These are phyloP conservation scores for Opisthograptis luteolata DNA, from an alignment of 2,888 invertebrate species.

Conservation along the genomic window DNA sequence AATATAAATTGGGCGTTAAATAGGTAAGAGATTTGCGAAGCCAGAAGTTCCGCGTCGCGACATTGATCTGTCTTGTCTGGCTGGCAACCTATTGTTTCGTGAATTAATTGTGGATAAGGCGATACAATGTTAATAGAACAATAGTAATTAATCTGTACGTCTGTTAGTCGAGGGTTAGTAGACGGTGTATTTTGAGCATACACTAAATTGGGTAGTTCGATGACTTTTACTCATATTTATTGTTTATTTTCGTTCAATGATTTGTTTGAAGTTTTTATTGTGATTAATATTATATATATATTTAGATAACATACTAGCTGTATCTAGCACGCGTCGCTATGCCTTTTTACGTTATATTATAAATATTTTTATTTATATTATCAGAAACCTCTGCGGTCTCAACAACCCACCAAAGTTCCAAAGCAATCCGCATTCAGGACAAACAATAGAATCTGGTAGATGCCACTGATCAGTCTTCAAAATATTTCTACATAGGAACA, in stretches of 20 bases:
- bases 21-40: slow-evolving; percentile 45
- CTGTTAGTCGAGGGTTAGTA: neutral
- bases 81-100: slow-evolving; percentile 48
- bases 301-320: no score
- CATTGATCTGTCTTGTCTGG: slow-evolving; percentile 63
- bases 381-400: no score
- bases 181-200: slow-evolving; percentile 3
- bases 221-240: neutral
- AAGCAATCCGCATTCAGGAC: no score
- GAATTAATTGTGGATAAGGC: slow-evolving; percentile 3
- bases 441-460: no score
- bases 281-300: no score
- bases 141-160: slow-evolving; percentile 4
- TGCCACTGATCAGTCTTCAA: no score
- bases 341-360: no score
- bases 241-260: neutral
- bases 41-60: slow-evolving; percentile 65
- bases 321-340: no score
- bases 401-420: no score
- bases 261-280: no score
- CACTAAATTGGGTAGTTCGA: neutral
- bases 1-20: slow-evolving; percentile 27
- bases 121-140: neutral
- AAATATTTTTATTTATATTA: no score
- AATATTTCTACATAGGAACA: no score